Percentiles rank a stretch among this genome's conserved stretches.
Evolutionary conservation across 2,113 vertebrate genomes (phyloP).

Genomic region (Hucho hucho): DNA sequence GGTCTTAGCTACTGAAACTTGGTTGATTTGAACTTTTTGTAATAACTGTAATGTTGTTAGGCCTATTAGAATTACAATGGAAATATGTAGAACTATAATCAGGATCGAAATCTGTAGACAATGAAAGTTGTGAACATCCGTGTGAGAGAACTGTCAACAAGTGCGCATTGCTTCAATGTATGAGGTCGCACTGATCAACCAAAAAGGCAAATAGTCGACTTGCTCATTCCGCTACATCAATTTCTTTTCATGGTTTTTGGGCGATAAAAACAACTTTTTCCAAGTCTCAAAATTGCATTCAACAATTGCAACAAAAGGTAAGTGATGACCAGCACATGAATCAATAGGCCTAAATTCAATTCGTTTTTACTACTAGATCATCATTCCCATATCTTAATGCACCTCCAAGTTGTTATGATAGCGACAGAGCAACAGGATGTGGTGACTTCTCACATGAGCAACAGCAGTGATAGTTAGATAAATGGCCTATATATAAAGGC

Average conservation of each 20-base stretch:
- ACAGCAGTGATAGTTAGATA: too few relatives aligned
- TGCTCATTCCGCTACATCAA: not conserved
- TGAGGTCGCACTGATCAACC: slow-evolving; percentile 17
- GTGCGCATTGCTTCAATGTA: slow-evolving; percentile 11
- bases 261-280: not conserved
- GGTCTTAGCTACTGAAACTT: not conserved
- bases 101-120: slow-evolving; percentile 15
- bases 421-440: not conserved
- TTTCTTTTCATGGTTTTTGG: not conserved
- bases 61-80: slow-evolving; percentile 19
- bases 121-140: slow-evolving; percentile 27
- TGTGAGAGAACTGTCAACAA: slow-evolving; percentile 42
- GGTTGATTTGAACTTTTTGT: not conserved
- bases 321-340: not conserved
- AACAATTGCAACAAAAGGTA: slow-evolving; percentile 3
- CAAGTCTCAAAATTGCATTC: not conserved
- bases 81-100: slow-evolving; percentile 14
- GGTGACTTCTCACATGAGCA: too few relatives aligned
- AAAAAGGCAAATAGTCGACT: too few relatives aligned
- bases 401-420: not conserved
- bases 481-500: too few relatives aligned
- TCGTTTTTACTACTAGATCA: not conserved
- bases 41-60: not conserved
- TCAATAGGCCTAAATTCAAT: not conserved
- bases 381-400: not conserved